phyloP scores from a whole-genome alignment of 2,113 vertebrate genomes.

The Etheostoma spectabile region DNA sequence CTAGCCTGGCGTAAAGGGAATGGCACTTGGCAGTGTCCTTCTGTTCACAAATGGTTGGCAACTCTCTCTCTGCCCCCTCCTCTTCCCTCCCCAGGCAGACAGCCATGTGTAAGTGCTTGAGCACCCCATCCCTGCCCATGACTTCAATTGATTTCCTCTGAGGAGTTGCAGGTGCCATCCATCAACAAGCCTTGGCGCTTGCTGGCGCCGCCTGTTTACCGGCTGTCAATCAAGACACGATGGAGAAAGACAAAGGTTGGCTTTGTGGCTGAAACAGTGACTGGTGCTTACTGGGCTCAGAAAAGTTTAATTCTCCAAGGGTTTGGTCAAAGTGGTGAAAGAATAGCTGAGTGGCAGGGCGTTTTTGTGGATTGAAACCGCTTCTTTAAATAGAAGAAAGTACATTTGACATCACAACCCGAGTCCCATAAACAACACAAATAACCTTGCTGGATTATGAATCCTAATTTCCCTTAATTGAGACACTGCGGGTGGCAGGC shows the following conservation, averaged over 20 bases:
- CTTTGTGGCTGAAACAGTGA: conserved; percentile 29
- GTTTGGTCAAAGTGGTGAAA: background rate
- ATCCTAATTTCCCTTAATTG: conserved; percentile 26
- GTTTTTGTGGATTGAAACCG: background rate
- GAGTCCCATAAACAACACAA: conserved; percentile 30
- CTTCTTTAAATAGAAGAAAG: background rate
- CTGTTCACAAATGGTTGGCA: conserved; percentile 70
- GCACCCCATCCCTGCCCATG: conserved; percentile 48
- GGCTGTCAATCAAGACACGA: conserved; percentile 46
- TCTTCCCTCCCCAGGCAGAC: conserved; percentile 36
- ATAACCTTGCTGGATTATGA: conserved; percentile 38
- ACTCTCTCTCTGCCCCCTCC: conserved; percentile 2
- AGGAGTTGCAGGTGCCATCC: conserved; percentile 67
- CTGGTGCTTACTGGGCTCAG: conserved; percentile 1
- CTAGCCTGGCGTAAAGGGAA: conserved; percentile 19
- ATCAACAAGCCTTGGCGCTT: conserved; percentile 46
- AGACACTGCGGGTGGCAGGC: background rate
- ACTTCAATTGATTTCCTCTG: conserved; percentile 68
- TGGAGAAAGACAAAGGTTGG: conserved; percentile 22
- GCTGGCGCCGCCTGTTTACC: background rate
- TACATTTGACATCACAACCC: background rate
- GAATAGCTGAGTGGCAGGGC: background rate
- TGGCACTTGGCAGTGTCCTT: conserved; percentile 58
- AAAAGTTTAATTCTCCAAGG: background rate
- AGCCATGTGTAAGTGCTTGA: conserved; percentile 61